phyloP scores from a whole-genome alignment of 1,140 invertebrate genomes.

The Eurosta solidaginis region DNA sequence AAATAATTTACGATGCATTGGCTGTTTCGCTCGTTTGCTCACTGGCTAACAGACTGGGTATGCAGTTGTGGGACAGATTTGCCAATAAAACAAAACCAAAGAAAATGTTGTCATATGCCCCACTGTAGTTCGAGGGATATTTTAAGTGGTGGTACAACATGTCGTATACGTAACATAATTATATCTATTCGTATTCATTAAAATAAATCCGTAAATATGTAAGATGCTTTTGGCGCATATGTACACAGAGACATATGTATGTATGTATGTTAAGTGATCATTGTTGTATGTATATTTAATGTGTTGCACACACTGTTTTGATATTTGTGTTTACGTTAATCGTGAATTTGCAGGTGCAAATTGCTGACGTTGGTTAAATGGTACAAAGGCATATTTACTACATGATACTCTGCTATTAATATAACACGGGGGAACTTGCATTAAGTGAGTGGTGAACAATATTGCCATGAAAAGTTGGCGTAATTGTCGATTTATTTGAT shows the following conservation, averaged over 20 bases:
- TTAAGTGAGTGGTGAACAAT: background rate
- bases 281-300: background rate
- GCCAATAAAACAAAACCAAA: background rate
- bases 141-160: background rate
- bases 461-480: conserved; percentile 11
- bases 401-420: too few species aligned
- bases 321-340: background rate
- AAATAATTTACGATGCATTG: background rate
- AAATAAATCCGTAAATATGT: too few species aligned
- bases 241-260: too few species aligned
- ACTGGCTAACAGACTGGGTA: background rate
- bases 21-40: background rate
- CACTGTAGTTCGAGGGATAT: background rate
- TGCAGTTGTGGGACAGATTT: background rate
- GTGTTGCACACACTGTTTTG: background rate
- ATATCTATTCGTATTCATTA: background rate
- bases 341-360: background rate
- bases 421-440: background rate
- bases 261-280: background rate
- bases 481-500: background rate
- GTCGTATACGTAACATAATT: conserved; percentile 12
- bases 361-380: background rate
- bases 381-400: background rate
- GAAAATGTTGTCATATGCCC: background rate
- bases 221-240: too few species aligned